Evolutionary conservation across 2,113 vertebrate species (phyloP).

Genomic region (Donacobius atricapilla): DNA sequence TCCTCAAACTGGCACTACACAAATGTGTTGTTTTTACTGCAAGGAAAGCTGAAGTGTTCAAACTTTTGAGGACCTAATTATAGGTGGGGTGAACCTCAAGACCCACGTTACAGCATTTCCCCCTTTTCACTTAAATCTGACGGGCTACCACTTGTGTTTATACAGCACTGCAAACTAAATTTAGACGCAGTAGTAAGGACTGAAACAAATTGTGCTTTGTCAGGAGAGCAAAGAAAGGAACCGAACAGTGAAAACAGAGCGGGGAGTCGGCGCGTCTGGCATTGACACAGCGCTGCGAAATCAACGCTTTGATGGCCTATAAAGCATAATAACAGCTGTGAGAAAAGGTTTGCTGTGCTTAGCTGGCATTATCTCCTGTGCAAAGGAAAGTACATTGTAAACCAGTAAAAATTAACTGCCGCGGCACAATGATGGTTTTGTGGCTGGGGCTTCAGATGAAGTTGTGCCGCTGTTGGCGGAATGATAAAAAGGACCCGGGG

Average conservation of each 20-base stretch:
- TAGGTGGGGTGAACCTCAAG: background rate
- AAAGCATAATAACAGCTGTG: constrained; percentile 48
- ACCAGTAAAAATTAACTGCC: constrained; percentile 77
- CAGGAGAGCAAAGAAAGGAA: background rate
- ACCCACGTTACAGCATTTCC: background rate
- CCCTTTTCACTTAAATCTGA: background rate
- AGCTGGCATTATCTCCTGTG: constrained; percentile 55
- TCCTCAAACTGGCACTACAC: background rate
- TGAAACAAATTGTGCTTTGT: constrained; percentile 42
- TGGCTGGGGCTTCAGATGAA: constrained; percentile 59
- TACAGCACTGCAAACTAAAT: background rate
- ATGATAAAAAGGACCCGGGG: constrained; percentile 39
- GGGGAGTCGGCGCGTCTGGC: background rate
- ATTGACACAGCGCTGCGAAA: constrained; percentile 22
- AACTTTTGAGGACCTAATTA: background rate
- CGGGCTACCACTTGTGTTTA: background rate
- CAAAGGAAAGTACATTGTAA: constrained; percentile 54
- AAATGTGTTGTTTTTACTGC: background rate
- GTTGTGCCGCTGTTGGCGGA: constrained; percentile 55
- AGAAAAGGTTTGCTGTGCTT: constrained; percentile 49
- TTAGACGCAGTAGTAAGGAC: background rate
- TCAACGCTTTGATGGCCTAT: constrained; percentile 40
- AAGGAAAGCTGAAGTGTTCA: background rate
- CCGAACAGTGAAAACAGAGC: background rate
- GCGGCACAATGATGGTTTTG: constrained; percentile 71